Conservation (phyloP, 1,140 invertebrate species). For the Myzus persicae region DNA sequence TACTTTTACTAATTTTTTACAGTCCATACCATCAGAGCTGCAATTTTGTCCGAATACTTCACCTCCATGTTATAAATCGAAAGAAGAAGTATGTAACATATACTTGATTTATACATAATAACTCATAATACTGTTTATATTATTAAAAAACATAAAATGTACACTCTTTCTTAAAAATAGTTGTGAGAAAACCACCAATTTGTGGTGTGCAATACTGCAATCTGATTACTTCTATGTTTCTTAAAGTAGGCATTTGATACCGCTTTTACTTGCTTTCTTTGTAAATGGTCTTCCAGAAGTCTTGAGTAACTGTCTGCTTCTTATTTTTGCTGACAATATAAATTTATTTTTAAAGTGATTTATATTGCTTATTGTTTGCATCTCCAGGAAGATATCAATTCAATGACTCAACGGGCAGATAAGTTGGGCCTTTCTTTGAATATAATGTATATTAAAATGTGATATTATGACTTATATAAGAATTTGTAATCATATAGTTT, state of each 20-base stretch:
- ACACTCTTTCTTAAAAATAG: background rate
- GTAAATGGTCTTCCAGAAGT: background rate
- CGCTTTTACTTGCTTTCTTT: background rate
- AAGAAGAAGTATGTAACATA: conserved; percentile 80
- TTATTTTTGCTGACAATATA: background rate
- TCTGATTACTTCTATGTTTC: background rate
- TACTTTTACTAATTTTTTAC: conserved; percentile 65
- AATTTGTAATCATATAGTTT: background rate
- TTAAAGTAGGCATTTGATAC: background rate
- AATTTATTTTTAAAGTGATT: background rate
- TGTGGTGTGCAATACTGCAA: background rate
- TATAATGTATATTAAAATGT: background rate
- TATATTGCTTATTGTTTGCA: background rate
- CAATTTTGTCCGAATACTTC: conserved; percentile 98
- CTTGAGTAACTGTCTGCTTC: background rate
- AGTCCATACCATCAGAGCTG: conserved; percentile 99
- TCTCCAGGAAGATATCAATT: background rate
- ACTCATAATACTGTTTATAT: background rate
- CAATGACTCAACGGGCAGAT: background rate
- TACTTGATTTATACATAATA: conserved; percentile 46
- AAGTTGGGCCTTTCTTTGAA: background rate
- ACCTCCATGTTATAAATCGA: conserved; percentile 98
- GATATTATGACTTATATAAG: background rate
- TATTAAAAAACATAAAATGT: background rate
- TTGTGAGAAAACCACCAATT: background rate